phyloP scores from a whole-genome alignment of 92 coral and sea anemone species.

The Phenganax marumi region DNA sequence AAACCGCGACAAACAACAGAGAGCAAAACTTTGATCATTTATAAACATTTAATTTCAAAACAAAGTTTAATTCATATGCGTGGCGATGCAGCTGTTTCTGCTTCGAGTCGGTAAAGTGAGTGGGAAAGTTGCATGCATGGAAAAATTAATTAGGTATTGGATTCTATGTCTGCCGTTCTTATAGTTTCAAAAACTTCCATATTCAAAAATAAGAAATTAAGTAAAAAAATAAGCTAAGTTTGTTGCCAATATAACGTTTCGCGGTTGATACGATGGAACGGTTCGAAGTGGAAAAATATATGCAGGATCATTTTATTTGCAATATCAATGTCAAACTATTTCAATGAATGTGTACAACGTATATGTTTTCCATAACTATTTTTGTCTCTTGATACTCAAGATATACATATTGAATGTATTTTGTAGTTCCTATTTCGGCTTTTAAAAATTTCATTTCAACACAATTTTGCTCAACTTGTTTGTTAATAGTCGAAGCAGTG shows the following conservation, averaged over 20 bases:
- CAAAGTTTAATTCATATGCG: conserved; percentile 6
- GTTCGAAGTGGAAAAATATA: neutral
- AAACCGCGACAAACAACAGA: neutral
- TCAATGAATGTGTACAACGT: neutral
- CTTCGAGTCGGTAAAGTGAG: conserved; percentile 23
- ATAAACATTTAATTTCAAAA: conserved; percentile 9
- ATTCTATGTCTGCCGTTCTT: neutral
- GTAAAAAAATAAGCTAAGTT: too few relatives aligned
- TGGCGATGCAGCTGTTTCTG: conserved; percentile 31
- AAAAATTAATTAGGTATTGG: neutral
- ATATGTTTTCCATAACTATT: neutral
- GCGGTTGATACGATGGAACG: neutral
- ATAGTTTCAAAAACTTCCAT: conserved; percentile 34
- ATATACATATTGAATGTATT: neutral
- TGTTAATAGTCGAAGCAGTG: neutral
- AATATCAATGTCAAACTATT: neutral
- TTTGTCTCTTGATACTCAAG: neutral
- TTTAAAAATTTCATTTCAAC: conserved; percentile 26
- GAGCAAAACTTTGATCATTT: conserved; percentile 21
- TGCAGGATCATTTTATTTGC: neutral
- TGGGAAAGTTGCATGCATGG: conserved; percentile 17
- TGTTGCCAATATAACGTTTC: neutral
- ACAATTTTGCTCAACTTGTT: conserved; percentile 30
- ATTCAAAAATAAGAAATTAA: neutral
- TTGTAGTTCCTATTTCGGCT: neutral